Evolutionary conservation across 2,888 invertebrate genomes (phyloP), one percentile per base, ranked within the genome.

Genomic region (Agrotis segetum): DNA sequence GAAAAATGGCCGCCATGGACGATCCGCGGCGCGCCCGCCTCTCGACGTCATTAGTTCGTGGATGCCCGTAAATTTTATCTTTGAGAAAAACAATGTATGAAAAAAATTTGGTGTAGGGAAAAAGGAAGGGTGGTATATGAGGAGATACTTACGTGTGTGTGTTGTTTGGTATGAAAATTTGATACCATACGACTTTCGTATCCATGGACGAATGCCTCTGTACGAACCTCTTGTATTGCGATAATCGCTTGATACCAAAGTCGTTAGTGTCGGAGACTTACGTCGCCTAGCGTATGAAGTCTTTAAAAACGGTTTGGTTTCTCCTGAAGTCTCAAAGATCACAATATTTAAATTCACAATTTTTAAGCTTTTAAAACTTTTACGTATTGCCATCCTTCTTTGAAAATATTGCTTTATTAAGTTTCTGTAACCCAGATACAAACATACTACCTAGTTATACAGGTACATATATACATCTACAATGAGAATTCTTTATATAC

Each of bases 1-100:
- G 92, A 95, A 90, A 93, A 92, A 95, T 94, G 90, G 91, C 81
- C 19, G 68, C 85, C 85, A 85, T 84, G 81, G 77, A 84, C 89
- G 88, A 91, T 91, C 88, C 87, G 85, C 89, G 84, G 85, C 88
- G 88, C 89, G 87, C 81, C 88, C 88, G 87, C 86, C 89, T 92
- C 80, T 88, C 88, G 87, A 87, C 89, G 92, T 93, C 94, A 94
- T 94, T 94, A 94, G 89, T 81, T 88, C 75, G 86, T 88, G 92
- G 88, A 81, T 88, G 77, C 86, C 88, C 88, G 92, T 91, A 93
- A 91, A 92, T 91, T 93, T 92, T 90, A 89, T 90, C 84, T 83
- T 67, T 71, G 69, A 81, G 83, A 86, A 85, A 88, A 82, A 81
- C 72, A 76, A 75, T 76, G 70, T 68, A 49, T 16, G 58, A 61